These are phyloP conservation scores for Myripristis murdjan DNA, from an alignment of 2,797 vertebrate species.

Conservation along the genomic window DNA sequence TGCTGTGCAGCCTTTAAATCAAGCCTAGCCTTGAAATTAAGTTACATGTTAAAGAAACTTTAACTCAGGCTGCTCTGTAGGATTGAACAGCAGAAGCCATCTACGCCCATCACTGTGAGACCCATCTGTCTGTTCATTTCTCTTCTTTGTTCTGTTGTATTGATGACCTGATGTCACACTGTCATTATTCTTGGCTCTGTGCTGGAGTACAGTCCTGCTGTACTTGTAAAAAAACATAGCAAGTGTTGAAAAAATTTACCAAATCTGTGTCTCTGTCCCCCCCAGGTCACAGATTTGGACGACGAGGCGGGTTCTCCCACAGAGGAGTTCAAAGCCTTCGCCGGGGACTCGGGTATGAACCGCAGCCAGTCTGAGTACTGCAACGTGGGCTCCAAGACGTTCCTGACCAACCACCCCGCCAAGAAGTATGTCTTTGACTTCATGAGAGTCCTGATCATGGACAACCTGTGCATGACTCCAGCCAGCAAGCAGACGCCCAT, in stretches of 20 bases:
- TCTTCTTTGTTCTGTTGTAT: too few species aligned
- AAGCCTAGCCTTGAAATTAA: too few species aligned
- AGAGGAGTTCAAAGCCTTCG: constrained; percentile 97
- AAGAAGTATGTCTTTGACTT: constrained; percentile 99
- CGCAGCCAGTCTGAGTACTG: constrained; percentile 99
- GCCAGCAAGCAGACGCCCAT: constrained; percentile 98
- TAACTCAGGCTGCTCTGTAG: too few species aligned
- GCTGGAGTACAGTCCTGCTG: too few species aligned
- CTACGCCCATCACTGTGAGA: too few species aligned
- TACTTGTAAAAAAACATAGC: background rate
- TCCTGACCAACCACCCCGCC: constrained; percentile 96
- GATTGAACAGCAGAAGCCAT: too few species aligned
- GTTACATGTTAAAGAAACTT: too few species aligned
- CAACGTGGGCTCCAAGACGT: constrained; percentile 97
- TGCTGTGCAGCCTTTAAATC: too few species aligned
- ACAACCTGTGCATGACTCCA: constrained; percentile 95
- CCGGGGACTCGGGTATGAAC: constrained; percentile 96
- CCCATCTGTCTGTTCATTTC: too few species aligned
- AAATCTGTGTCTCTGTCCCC: background rate
- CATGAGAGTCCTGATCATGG: constrained; percentile 98
- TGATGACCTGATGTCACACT: too few species aligned
- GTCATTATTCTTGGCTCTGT: too few species aligned
- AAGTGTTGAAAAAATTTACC: too few species aligned
- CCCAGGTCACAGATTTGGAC: constrained; percentile 94
- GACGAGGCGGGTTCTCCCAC: constrained; percentile 96